A percentile compares a stretch with the other conserved stretches of the same genome.
Conservation (phyloP, 2,113 vertebrate species). For the Neotoma lepida region DNA sequence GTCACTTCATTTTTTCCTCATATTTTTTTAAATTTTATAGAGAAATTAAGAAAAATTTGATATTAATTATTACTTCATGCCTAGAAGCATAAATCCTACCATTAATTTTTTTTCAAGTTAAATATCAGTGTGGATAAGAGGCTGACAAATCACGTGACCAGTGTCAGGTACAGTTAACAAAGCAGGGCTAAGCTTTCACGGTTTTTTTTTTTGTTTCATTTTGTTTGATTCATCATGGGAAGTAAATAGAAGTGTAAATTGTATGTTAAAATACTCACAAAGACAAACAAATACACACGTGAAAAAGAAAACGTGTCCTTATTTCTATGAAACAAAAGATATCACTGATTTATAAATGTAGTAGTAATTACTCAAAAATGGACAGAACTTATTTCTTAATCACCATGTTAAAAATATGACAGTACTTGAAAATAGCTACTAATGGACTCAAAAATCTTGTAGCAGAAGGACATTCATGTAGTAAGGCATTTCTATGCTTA, state of each 20-base stretch:
- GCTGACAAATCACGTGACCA: slow-evolving; percentile 6
- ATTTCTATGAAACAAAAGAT: background rate
- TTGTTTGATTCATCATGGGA: background rate
- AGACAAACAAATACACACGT: background rate
- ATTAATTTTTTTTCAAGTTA: slow-evolving; percentile 43
- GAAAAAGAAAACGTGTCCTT: background rate
- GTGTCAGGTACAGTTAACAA: background rate
- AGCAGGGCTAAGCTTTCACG: background rate
- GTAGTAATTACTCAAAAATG: background rate
- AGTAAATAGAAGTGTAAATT: background rate
- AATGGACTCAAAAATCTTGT: background rate
- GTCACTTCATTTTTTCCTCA: background rate
- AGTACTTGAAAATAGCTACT: background rate
- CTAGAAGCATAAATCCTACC: slow-evolving; percentile 8
- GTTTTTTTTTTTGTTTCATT: background rate
- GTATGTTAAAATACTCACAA: background rate
- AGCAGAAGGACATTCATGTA: background rate
- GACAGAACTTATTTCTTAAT: background rate
- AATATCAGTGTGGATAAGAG: background rate
- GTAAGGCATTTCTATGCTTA: background rate
- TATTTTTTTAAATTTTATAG: background rate
- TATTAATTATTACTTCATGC: slow-evolving; percentile 29
- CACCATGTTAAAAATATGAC: background rate
- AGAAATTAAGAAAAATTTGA: background rate
- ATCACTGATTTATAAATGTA: background rate